These are phyloP conservation scores for Hirtodrosophila histrioides DNA, from an alignment of 2,888 invertebrate genomes.

Conservation along the genomic window DNA sequence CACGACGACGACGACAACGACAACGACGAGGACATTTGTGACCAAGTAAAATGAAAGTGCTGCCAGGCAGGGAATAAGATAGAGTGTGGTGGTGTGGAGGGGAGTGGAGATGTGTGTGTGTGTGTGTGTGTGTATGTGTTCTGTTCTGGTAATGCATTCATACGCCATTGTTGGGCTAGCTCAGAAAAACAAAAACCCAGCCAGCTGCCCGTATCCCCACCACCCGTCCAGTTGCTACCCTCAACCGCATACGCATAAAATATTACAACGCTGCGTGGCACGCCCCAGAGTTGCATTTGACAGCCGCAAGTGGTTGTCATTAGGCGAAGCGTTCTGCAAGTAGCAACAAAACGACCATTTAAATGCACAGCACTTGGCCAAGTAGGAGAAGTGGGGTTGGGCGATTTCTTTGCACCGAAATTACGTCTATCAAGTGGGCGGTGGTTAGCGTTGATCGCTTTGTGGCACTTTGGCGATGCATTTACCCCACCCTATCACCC, in stretches of 20 bases:
- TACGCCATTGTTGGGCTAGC: constrained; percentile 68
- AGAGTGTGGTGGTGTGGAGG: neutral
- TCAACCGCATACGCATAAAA: constrained; percentile 63
- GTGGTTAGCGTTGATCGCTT: constrained; percentile 70
- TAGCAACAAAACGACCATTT: constrained; percentile 72
- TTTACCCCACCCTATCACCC: constrained; percentile 7
- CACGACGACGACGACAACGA: constrained; percentile 5
- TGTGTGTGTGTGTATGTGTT: constrained; percentile 10
- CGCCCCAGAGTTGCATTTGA: constrained; percentile 73
- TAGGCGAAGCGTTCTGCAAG: constrained; percentile 55
- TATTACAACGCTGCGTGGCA: constrained; percentile 71
- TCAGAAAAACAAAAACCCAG: constrained; percentile 34
- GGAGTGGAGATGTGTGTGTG: no score
- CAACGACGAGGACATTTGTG: constrained; percentile 51
- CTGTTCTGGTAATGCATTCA: constrained; percentile 69
- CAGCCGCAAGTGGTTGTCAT: constrained; percentile 81
- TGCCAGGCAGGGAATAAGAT: constrained; percentile 9
- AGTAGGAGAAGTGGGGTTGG: neutral
- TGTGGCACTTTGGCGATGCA: constrained; percentile 68
- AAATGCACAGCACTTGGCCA: constrained; percentile 68
- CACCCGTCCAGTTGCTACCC: neutral
- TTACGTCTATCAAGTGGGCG: constrained; percentile 77
- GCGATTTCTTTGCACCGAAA: constrained; percentile 43
- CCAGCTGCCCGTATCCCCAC: neutral
- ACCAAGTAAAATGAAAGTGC: constrained; percentile 57